Base-by-base conservation (phyloP, 2,797 vertebrate genomes). In the Phataginus tricuspis region DNA sequence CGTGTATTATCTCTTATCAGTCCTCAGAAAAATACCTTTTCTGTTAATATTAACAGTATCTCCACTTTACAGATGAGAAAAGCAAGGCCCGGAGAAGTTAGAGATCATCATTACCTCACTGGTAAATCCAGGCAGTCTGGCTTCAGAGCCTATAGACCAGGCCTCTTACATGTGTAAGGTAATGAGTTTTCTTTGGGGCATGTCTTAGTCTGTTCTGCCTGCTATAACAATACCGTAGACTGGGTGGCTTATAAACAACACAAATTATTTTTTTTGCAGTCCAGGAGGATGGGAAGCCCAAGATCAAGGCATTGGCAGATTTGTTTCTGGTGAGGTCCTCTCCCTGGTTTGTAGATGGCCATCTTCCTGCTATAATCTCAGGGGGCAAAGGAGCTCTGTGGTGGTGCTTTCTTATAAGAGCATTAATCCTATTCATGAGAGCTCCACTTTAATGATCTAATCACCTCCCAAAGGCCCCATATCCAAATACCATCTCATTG, bases 61-160 rank as follows among this genome's bases (percentile, higher is more conserved):
- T 78, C 66, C 80, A 87, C 79, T 93, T 96, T 87, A 91, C n/a
- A 83, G 37, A 63, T 83, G 63, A 78, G 45, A 66, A 92, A 96
- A 94, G 37, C 45, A 53, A 92, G 83, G 29, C 68, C 80, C 18
- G 57, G n/a, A 87, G 18, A 91, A 19, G 9, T 59, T 72, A 80
- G 79, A 75, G 31, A 55, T 96, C 31, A 64, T 11, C 14, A 71
- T 71, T 75, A 75, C 14, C 15, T 49, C 91, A 31, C 4, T 79
- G 42, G 63, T 51, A 80, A 95, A 86, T 71, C 49, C 37, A 87
- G 59, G 34, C 19, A 68, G 19, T 42, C 19, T 95, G 69, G 27
- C 51, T 80, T 88, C 42, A 89, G 25, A 83, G 15, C 18, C 57
- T 66, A 2, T 74, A 45, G 64, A 59, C 64, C 88, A 71, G 87